Evolutionary conservation across 1,140 invertebrate genomes (phyloP), one percentile per base, ranked within the genome.

Genomic region (Homalodisca vitripennis): DNA sequence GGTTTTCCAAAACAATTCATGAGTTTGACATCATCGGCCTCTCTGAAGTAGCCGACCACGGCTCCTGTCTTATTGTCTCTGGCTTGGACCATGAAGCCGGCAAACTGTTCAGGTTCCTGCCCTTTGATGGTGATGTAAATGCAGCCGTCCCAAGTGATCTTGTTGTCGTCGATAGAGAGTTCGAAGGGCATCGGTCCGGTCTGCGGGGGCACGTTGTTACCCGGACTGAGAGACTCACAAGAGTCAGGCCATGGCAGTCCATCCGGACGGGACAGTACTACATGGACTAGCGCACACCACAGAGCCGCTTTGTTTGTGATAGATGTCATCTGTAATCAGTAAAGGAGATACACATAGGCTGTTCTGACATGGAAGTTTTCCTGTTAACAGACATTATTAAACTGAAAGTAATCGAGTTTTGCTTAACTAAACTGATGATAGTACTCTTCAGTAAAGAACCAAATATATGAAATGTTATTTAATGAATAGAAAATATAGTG

Each of bases 61-160:
- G 22, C 3, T 3, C n/a, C n/a, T 3, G 48, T 20, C 22, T 51
- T 22, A 20, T 51, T 51, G n/a, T n/a, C n/a, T 22, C 48, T 51
- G n/a, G 48, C 22, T 22, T 51, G 48, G 22, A 51, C n/a, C 48
- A 51, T 51, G 48, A 51, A 51, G 6, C 48, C 48, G n/a, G 48
- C 48, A 20, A 51, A 51, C 48, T 51, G 14, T 20, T 51, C 22
- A 22, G 48, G 17, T 22, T 51, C n/a, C 17, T 51, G 17, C 3
- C 48, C 48, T 22, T 51, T 22, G 3, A 51, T 14, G n/a, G 48
- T 51, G 48, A 51, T 51, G 48, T 51, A 51, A 3, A 51, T 22
- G 22, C 48, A 51, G 3, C 48, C 48, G 22, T 51, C 48, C n/a
- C 3, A 12, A 22, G 48, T 41, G 17, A 51, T 22, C 48, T 51